Base-by-base conservation (phyloP, 2,888 invertebrate species). In the Xanthia togata region DNA sequence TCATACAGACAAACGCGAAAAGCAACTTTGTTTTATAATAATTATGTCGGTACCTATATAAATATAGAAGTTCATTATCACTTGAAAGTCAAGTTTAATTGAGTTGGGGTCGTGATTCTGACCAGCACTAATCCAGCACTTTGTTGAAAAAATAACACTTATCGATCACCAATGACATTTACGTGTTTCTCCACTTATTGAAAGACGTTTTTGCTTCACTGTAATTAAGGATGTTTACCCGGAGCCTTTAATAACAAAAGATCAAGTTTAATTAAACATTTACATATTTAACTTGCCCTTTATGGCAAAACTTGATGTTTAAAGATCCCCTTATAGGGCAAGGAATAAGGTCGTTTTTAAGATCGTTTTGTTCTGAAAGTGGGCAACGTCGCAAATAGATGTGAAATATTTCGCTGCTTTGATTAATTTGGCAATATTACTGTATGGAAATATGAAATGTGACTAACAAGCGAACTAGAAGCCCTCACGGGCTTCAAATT, bases 211-310 rank as follows among this genome's bases (percentile, higher is more conserved):
- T 70, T 50, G 31, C 41, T n/a, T 35, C 31, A n/a, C 31, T 41
- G 26, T 44, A 50, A 17, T 50, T 35, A 35, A 41, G 31, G 38
- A 73, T 67, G 62, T 78, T 62, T 62, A 26, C 17, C 26, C 50
- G 14, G 31, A 41, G 12, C 11, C 41, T 69, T 57, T n/a, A 47
- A 38, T 47, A 31, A 72, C 59, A 55, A 81, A 72, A 72, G 68
- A 71, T 62, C 44, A 81, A 72, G 53, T 72, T 69, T 69, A 76
- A 81, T 69, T 69, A 76, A 81, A 81, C 59, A 68, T 81, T 76
- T 50, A 64, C 41, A 59, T 23, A 47, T 6, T 31, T 57, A 26
- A 60, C 38, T 4, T 63, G 20, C 23, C 38, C 1, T 38, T 2
- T 23, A 57, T 5, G 73, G 81, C 3, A 38, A 35, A 64, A 35